Conservation (phyloP, 2,888 invertebrate species). For the Noctuana brunneofusca region DNA sequence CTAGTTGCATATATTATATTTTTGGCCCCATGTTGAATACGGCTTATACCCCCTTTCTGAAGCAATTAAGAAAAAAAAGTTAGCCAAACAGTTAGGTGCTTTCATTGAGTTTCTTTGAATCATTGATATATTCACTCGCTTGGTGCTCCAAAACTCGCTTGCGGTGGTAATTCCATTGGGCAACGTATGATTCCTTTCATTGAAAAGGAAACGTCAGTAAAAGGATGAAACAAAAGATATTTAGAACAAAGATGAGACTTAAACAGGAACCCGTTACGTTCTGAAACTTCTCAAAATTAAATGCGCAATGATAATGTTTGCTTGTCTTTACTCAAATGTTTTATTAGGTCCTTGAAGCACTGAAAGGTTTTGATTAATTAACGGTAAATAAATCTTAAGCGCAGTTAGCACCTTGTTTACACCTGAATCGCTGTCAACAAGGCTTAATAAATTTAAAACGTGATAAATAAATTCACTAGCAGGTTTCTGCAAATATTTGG, state of each 20-base stretch:
- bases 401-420: conserved; percentile 17
- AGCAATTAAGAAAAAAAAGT: too few relatives aligned
- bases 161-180: not conserved
- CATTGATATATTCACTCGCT: too few relatives aligned
- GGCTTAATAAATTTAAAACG: not conserved
- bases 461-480: not conserved
- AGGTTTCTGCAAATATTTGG: not conserved
- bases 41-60: too few relatives aligned
- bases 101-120: too few relatives aligned
- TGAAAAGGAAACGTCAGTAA: not conserved
- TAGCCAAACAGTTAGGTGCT: too few relatives aligned
- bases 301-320: not conserved
- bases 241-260: conserved; percentile 18
- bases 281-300: not conserved
- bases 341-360: not conserved
- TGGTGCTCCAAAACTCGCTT: too few relatives aligned
- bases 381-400: conserved; percentile 5
- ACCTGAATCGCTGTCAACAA: conserved; percentile 8
- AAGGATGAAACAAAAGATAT: not conserved
- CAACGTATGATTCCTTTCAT: conserved; percentile 4
- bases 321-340: not conserved
- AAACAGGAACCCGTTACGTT: conserved; percentile 12
- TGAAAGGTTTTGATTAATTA: conserved; percentile 5
- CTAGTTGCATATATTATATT: too few relatives aligned
- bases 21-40: too few relatives aligned